Evolutionary conservation across 2,888 invertebrate species (phyloP).

Genomic region (Molanna angustata): DNA sequence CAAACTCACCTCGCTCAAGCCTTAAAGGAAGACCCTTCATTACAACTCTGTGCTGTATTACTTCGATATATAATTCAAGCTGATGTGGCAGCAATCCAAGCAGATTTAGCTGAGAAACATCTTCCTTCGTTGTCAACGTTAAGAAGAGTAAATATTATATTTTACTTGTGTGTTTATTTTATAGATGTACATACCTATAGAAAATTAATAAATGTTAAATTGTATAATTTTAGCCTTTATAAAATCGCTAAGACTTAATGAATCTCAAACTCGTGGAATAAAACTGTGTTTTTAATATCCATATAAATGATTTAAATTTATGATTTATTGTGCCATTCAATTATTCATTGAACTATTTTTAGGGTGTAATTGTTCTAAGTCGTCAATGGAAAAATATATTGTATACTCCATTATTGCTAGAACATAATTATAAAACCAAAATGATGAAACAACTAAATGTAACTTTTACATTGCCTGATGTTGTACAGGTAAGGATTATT

Average conservation of each 20-base stretch:
- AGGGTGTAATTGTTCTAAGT: conserved; percentile 94
- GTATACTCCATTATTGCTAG: conserved; percentile 87
- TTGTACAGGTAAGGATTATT: conserved; percentile 64
- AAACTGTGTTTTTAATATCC: not conserved
- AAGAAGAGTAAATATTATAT: conserved; percentile 80
- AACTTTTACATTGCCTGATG: conserved; percentile 81
- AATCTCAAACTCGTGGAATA: no score
- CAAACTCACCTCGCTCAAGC: conserved; percentile 86
- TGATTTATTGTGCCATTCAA: not conserved
- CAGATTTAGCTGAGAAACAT: conserved; percentile 77
- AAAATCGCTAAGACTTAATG: no score
- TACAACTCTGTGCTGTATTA: conserved; percentile 87
- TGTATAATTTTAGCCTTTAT: no score
- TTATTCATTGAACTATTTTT: conserved; percentile 32
- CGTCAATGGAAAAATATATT: conserved; percentile 96
- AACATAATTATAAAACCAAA: conserved; percentile 85
- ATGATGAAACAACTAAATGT: conserved; percentile 81
- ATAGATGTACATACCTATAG: no score
- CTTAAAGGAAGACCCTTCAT: conserved; percentile 92
- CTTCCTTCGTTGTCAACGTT: conserved; percentile 85
- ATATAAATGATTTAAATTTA: no score
- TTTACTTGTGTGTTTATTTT: no score
- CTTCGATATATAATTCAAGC: conserved; percentile 79
- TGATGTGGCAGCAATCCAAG: conserved; percentile 75
- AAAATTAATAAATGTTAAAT: no score